Percentiles rank a stretch among this genome's conserved stretches.
These are phyloP conservation scores for Silurus aristotelis DNA, from an alignment of 2,797 vertebrate genomes.

Conservation along the genomic window DNA sequence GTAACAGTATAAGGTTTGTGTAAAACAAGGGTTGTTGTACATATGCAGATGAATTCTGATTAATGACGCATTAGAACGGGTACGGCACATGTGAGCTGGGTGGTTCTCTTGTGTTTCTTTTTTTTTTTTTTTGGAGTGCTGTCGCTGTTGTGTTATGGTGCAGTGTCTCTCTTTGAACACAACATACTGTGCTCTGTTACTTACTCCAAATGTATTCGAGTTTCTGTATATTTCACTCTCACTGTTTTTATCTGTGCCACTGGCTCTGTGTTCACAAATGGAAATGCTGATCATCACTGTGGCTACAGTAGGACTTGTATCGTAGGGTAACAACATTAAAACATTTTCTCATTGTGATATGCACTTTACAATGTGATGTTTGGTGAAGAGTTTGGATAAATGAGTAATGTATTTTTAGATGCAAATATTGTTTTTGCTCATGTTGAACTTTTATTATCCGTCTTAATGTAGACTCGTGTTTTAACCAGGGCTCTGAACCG, in stretches of 20 bases:
- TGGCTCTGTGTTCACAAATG: conserved; percentile 39
- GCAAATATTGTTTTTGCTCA: neutral
- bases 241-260: conserved; percentile 47
- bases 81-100: conserved; percentile 71
- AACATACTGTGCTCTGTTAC: conserved; percentile 49
- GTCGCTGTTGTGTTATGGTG: conserved; percentile 67
- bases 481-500: neutral
- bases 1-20: neutral
- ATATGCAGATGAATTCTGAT: neutral
- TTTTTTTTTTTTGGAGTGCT: conserved; percentile 63
- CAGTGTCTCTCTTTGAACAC: conserved; percentile 57
- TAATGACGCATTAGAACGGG: conserved; percentile 49
- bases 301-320: conserved; percentile 22
- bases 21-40: neutral
- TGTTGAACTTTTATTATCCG: neutral
- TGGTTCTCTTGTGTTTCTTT: conserved; percentile 46
- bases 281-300: conserved; percentile 24
- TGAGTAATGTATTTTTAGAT: neutral
- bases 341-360: conserved; percentile 9
- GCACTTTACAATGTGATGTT: conserved; percentile 14
- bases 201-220: conserved; percentile 46
- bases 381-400: neutral
- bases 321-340: conserved; percentile 7
- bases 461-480: neutral
- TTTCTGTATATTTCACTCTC: conserved; percentile 51